Percentiles rank a stretch among this genome's conserved stretches.
Evolutionary conservation across 2,888 invertebrate species (phyloP).

Genomic region (Brenthis daphne): DNA sequence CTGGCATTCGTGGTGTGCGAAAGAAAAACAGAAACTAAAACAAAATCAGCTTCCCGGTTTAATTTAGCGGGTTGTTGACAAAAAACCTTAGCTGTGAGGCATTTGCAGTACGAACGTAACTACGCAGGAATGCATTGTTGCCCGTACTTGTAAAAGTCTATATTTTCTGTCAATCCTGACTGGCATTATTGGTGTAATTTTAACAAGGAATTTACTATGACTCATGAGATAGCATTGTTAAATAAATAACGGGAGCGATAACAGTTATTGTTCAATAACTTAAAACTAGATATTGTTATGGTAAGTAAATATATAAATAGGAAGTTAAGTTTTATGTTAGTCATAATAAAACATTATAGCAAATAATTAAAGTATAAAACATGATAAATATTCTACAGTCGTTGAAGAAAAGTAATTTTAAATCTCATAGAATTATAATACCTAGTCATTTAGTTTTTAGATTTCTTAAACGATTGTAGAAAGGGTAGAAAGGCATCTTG

Average conservation of each 20-base stretch:
- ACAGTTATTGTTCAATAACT: constrained; percentile 7
- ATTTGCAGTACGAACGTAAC: constrained; percentile 75
- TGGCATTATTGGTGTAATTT: constrained; percentile 57
- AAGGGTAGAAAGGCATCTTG: too few species aligned
- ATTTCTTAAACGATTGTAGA: too few species aligned
- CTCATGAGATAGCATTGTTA: constrained; percentile 46
- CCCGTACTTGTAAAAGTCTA: constrained; percentile 62
- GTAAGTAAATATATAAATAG: not conserved
- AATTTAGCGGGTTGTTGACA: constrained; percentile 77
- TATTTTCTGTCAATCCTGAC: constrained; percentile 56
- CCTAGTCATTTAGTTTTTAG: too few species aligned
- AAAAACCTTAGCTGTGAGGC: constrained; percentile 69
- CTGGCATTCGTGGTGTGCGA: constrained; percentile 54
- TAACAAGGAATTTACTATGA: constrained; percentile 53
- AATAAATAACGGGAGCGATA: constrained; percentile 5
- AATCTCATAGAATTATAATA: too few species aligned
- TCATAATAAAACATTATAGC: too few species aligned
- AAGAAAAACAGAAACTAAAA: constrained; percentile 64
- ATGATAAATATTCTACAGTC: too few species aligned
- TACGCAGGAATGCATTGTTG: constrained; percentile 76
- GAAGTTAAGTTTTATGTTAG: not conserved
- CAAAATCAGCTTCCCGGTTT: constrained; percentile 76
- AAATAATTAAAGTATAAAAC: too few species aligned
- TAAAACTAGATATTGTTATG: not conserved
- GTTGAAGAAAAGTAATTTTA: too few species aligned